A percentile compares a stretch with the other conserved stretches of the same genome.
Evolutionary conservation across 2,888 invertebrate species (phyloP).

Genomic region (Neoscelio sp.): DNA sequence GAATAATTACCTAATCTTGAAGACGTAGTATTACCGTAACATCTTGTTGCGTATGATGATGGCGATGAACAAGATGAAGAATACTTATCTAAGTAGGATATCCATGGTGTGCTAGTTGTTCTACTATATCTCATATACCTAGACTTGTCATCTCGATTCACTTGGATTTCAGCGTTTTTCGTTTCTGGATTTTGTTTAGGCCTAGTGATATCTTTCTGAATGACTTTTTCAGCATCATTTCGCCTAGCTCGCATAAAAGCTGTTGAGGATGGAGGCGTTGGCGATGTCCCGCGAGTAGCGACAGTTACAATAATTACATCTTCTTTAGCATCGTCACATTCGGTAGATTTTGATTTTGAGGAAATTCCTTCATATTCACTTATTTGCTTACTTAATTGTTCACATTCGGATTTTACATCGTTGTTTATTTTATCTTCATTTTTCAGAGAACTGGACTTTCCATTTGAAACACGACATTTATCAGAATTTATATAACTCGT

Average conservation of each 20-base stretch:
- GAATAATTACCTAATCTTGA: slow-evolving; percentile 77
- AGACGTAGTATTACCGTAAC: slow-evolving; percentile 66
- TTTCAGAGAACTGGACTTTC: slow-evolving; percentile 60
- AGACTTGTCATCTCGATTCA: slow-evolving; percentile 89
- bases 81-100: slow-evolving; percentile 85
- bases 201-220: slow-evolving; percentile 88
- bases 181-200: slow-evolving; percentile 84
- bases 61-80: slow-evolving; percentile 70
- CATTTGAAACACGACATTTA: slow-evolving; percentile 72
- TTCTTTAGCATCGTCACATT: slow-evolving; percentile 57
- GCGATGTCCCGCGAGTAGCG: slow-evolving; percentile 91
- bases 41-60: slow-evolving; percentile 67
- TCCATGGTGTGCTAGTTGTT: slow-evolving; percentile 86
- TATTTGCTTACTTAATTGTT: slow-evolving; percentile 41
- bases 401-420: slow-evolving; percentile 21
- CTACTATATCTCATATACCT: slow-evolving; percentile 86
- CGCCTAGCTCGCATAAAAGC: slow-evolving; percentile 87
- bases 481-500: slow-evolving; percentile 74
- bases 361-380: slow-evolving; percentile 62
- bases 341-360: slow-evolving; percentile 49
- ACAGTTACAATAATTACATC: slow-evolving; percentile 84
- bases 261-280: slow-evolving; percentile 87
- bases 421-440: slow-evolving; percentile 61
- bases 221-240: slow-evolving; percentile 89
- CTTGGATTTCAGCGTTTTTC: slow-evolving; percentile 89